Evolutionary conservation across 2,113 vertebrate species (phyloP).

Genomic region (Okapia johnstoni): DNA sequence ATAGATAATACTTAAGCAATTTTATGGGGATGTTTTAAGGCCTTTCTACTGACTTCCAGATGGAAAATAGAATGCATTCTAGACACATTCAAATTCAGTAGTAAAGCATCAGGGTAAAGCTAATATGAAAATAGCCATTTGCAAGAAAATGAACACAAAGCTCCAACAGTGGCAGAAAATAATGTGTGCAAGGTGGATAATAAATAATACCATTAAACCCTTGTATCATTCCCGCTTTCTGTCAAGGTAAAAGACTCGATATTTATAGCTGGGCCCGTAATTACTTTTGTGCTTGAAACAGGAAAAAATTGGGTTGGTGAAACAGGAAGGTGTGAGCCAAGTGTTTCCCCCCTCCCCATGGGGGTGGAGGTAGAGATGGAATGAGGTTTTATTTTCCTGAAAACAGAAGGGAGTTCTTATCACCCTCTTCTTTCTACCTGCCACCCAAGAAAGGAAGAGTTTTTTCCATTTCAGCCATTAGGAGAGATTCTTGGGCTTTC

Average conservation of each 20-base stretch:
- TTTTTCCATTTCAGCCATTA: not conserved
- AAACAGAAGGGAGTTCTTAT: not conserved
- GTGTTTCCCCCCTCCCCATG: not conserved
- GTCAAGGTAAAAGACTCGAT: conserved; percentile 54
- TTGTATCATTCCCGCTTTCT: conserved; percentile 39
- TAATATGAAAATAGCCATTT: conserved; percentile 53
- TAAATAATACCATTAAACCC: conserved; percentile 61
- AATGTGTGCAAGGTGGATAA: conserved; percentile 29
- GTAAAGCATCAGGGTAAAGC: not conserved
- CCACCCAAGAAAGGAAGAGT: not conserved
- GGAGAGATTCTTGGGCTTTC: not conserved
- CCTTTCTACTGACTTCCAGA: not conserved
- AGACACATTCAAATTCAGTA: not conserved
- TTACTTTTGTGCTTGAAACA: conserved; percentile 55
- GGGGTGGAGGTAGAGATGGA: not conserved
- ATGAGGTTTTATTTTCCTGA: not conserved
- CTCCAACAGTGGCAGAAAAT: conserved; percentile 37
- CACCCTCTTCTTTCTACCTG: not conserved
- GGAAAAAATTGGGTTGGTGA: not conserved
- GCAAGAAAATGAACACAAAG: conserved; percentile 13
- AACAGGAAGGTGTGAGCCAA: not conserved
- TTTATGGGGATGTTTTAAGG: not conserved
- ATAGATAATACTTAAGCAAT: not conserved
- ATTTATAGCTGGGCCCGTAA: conserved; percentile 30
- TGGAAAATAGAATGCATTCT: not conserved